Percentiles rank a stretch among this genome's conserved stretches.
phyloP scores from a whole-genome alignment of 2,888 invertebrate genomes.

The Drosophila eohydei region DNA sequence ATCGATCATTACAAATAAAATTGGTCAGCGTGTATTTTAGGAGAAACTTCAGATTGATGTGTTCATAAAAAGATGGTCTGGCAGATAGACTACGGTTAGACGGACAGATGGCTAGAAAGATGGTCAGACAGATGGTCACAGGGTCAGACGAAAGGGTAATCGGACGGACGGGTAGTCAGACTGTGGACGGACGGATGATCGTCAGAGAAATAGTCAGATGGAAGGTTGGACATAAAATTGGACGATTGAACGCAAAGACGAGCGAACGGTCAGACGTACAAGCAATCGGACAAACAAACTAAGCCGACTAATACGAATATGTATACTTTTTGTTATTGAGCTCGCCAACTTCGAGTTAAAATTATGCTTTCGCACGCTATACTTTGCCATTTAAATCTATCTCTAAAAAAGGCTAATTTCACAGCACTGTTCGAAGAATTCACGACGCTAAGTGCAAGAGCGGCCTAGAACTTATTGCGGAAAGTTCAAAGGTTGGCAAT shows the following conservation, averaged over 20 bases:
- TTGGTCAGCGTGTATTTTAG: too few species aligned
- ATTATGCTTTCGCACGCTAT: too few species aligned
- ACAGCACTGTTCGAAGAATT: background rate
- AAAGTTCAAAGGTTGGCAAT: constrained; percentile 75
- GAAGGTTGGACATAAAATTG: background rate
- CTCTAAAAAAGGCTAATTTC: background rate
- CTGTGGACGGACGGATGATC: too few species aligned
- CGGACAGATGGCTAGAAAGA: too few species aligned
- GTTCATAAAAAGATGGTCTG: too few species aligned
- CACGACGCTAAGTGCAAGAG: constrained; percentile 56
- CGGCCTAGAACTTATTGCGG: constrained; percentile 56
- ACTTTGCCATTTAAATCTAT: background rate
- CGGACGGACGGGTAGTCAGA: too few species aligned
- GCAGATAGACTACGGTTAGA: too few species aligned
- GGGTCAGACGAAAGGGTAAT: background rate
- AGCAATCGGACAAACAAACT: background rate
- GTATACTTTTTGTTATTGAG: background rate
- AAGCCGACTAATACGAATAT: background rate
- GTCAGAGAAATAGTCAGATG: background rate
- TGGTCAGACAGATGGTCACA: too few species aligned
- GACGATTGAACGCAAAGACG: background rate
- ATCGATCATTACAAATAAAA: too few species aligned
- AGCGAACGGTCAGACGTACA: accelerated
- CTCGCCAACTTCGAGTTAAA: too few species aligned
- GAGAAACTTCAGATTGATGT: too few species aligned